These are phyloP conservation scores for Tetragnatha versicolor DNA, from an alignment of 1,140 invertebrate species.

Conservation along the genomic window DNA sequence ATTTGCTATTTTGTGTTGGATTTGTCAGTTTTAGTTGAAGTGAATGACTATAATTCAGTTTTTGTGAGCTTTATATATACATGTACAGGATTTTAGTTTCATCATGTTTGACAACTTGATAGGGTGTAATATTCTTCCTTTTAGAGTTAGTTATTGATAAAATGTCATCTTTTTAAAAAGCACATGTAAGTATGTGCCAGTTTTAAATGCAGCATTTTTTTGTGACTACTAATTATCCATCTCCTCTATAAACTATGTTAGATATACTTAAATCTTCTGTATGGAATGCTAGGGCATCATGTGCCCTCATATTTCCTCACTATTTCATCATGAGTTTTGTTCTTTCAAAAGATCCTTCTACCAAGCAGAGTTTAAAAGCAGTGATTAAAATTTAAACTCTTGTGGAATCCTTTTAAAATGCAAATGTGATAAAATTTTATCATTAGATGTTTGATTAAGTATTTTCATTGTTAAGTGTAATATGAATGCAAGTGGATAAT, in stretches of 20 bases:
- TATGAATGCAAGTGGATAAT: conserved; percentile 41
- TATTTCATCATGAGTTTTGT: background rate
- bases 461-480: conserved; percentile 55
- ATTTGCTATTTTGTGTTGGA: background rate
- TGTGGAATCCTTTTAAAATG: conserved; percentile 54
- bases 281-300: background rate
- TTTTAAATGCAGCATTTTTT: conserved; percentile 13
- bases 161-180: background rate
- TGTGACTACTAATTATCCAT: background rate
- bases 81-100: too few relatives aligned
- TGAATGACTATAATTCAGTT: too few relatives aligned
- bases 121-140: too few relatives aligned
- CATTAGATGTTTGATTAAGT: conserved; percentile 49
- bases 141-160: too few relatives aligned
- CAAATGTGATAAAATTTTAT: conserved; percentile 55
- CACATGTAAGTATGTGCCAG: conserved; percentile 15
- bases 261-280: conserved; percentile 24
- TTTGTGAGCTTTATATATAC: too few relatives aligned
- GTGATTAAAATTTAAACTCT: conserved; percentile 42
- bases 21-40: too few relatives aligned
- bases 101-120: too few relatives aligned
- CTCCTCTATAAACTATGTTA: too few relatives aligned
- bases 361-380: conserved; percentile 34
- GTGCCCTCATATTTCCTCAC: too few relatives aligned
- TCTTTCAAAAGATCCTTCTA: background rate